Percentiles rank a stretch among this genome's conserved stretches.
phyloP scores from a whole-genome alignment of 2,797 vertebrate genomes.

The Philypnodon macrostomus region DNA sequence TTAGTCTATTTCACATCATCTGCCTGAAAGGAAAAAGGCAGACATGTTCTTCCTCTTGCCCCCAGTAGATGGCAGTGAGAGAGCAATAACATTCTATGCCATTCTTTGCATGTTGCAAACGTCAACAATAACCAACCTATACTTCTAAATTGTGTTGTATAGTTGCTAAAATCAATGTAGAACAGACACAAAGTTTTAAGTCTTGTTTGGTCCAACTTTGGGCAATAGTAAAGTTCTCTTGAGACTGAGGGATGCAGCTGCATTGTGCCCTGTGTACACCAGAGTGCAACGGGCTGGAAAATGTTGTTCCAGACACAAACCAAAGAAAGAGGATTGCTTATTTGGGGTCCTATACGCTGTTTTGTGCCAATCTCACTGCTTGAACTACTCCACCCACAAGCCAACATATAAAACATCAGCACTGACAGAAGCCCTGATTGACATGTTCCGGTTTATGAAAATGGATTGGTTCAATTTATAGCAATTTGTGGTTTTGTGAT shows the following conservation, averaged over 20 bases:
- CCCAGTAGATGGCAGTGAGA: constrained; percentile 74
- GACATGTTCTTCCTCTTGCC: background rate
- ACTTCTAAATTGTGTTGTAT: background rate
- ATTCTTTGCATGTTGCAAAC: constrained; percentile 13
- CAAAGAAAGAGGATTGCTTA: constrained; percentile 13
- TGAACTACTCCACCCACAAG: too few relatives aligned
- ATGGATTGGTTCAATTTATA: constrained; percentile 24
- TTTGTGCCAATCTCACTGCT: constrained; percentile 5
- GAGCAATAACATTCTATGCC: constrained; percentile 46
- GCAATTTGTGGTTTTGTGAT: constrained; percentile 29
- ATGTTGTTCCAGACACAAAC: constrained; percentile 30
- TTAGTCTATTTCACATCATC: background rate
- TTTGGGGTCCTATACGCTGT: constrained; percentile 17
- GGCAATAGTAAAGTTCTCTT: constrained; percentile 11
- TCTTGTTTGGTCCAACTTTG: background rate
- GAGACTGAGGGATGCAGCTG: constrained; percentile 33
- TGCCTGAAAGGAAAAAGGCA: background rate
- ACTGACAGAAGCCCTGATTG: too few relatives aligned
- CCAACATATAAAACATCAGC: background rate
- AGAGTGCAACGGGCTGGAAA: constrained; percentile 30
- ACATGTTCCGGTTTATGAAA: background rate
- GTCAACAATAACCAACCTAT: constrained; percentile 6
- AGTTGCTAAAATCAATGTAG: too few relatives aligned
- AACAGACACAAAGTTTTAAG: constrained; percentile 22
- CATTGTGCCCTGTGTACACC: constrained; percentile 24